Evolutionary conservation across 2,888 invertebrate species (phyloP).

Genomic region (Abscondita cerata): DNA sequence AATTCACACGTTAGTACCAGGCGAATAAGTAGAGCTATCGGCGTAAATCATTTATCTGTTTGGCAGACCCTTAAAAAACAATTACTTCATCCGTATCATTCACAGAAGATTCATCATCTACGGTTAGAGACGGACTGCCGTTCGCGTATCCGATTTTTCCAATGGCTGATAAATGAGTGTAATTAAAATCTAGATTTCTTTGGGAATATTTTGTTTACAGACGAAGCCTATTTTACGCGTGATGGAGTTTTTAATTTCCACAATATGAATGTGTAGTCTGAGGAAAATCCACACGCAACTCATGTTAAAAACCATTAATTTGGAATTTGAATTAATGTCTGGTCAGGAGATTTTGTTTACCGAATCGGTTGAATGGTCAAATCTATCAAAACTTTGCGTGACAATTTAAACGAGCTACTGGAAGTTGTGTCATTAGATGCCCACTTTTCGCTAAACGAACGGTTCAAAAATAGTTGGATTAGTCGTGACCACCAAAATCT

Average conservation of each 20-base stretch:
- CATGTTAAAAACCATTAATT: neutral
- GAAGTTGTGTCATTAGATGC: neutral
- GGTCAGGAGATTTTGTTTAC: neutral
- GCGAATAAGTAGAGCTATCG: constrained; percentile 1
- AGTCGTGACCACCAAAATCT: neutral
- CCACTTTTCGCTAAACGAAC: neutral
- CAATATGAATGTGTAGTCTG: neutral
- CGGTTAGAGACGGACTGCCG: neutral
- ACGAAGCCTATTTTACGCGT: neutral
- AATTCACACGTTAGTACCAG: neutral
- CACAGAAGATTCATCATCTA: too few relatives aligned
- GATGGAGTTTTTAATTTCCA: constrained; percentile 5
- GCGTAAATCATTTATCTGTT: constrained; percentile 5
- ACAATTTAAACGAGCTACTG: constrained; percentile 2
- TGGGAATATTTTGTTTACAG: constrained; percentile 1
- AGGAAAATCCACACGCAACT: neutral
- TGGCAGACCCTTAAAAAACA: neutral
- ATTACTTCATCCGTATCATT: neutral
- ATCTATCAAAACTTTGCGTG: neutral
- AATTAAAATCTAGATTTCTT: neutral
- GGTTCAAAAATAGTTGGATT: constrained; percentile 1
- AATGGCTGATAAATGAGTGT: neutral
- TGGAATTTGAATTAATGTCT: neutral
- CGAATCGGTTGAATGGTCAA: constrained; percentile 5
- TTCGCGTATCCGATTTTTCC: constrained; percentile 4